phyloP scores from a whole-genome alignment of 2,113 vertebrate species.

The Onychorhynchus coronatus region DNA sequence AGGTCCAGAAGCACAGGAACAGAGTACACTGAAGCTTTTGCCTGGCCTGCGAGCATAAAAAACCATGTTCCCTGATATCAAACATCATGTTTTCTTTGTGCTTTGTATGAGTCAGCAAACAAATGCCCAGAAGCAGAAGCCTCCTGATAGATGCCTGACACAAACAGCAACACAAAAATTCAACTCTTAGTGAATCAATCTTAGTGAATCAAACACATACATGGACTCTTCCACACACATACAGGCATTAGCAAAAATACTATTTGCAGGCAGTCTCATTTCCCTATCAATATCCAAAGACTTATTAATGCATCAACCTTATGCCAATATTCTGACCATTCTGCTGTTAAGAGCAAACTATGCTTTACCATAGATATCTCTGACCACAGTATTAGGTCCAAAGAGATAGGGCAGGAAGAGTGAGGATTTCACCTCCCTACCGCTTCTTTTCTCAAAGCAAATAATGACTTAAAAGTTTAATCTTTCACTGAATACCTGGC shows the following conservation, averaged over 20 bases:
- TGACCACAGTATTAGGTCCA: background rate
- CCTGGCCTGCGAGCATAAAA: background rate
- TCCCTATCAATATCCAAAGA: background rate
- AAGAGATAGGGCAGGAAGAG: background rate
- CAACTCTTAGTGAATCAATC: background rate
- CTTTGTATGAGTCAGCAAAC: background rate
- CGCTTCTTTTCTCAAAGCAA: background rate
- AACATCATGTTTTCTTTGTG: background rate
- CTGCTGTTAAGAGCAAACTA: background rate
- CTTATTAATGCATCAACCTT: background rate
- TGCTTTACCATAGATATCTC: background rate
- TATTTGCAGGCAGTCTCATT: background rate
- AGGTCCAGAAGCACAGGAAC: background rate
- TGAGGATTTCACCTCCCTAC: background rate
- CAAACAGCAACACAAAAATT: background rate
- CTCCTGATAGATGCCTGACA: background rate
- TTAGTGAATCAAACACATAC: background rate
- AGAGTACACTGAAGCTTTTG: background rate
- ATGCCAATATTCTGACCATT: background rate
- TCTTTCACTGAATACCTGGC: background rate
- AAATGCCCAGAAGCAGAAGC: background rate
- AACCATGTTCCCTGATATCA: background rate
- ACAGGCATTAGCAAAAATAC: background rate
- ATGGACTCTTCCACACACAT: rapidly evolving
- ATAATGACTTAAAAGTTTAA: conserved; percentile 28